Evolutionary conservation across 2,888 invertebrate species (phyloP).

Genomic region (Tetranychus truncatus): DNA sequence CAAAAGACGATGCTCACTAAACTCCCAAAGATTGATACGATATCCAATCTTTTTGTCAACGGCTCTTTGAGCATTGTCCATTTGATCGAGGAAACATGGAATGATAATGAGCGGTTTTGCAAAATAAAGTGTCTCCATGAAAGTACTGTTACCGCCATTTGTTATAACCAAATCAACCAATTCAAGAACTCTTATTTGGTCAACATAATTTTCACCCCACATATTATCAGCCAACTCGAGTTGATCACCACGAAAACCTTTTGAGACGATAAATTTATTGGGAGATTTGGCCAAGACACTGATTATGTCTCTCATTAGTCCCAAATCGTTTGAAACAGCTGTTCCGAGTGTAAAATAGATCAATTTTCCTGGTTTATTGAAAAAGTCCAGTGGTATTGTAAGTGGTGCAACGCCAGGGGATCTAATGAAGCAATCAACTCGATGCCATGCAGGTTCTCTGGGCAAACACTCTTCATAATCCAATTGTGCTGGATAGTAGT

Average conservation of each 20-base stretch:
- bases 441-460: neutral
- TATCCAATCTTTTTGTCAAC: neutral
- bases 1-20: neutral
- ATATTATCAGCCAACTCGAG: neutral
- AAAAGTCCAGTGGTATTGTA: neutral
- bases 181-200: conserved; percentile 12
- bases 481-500: conserved; percentile 9
- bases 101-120: neutral
- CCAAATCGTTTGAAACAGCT: neutral
- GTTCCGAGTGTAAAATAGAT: neutral
- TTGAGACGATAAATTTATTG: conserved; percentile 16
- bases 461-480: conserved; percentile 3
- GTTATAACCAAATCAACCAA: conserved; percentile 17
- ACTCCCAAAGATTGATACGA: neutral
- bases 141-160: conserved; percentile 18
- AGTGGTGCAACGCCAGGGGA: neutral
- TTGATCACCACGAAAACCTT: conserved; percentile 13
- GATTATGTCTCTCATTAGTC: conserved; percentile 15
- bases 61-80: conserved; percentile 13
- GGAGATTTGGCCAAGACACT: conserved; percentile 8
- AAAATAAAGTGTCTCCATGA: conserved; percentile 12
- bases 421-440: conserved; percentile 6
- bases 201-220: conserved; percentile 16
- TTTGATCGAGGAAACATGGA: conserved; percentile 14
- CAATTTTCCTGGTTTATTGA: conserved; percentile 1